Evolutionary conservation across 2,113 vertebrate species (phyloP).

Genomic region (Polyodon spathula): DNA sequence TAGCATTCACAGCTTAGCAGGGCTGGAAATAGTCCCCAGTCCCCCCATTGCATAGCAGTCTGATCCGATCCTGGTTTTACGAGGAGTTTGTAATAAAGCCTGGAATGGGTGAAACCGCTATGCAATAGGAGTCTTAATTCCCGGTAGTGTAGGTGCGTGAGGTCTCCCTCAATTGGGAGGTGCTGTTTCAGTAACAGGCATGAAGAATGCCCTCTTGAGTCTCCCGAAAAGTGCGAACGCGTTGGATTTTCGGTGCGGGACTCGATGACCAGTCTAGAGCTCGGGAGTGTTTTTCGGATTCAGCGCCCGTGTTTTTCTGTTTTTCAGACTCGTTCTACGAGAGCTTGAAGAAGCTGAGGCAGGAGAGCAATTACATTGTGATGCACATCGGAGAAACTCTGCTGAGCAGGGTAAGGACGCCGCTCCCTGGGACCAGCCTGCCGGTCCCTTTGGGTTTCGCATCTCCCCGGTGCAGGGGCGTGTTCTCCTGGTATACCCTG

Average conservation of each 20-base stretch:
- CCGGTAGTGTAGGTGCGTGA: too few species aligned
- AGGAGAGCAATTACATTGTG: slow-evolving; percentile 64
- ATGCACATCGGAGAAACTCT: slow-evolving; percentile 66
- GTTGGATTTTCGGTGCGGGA: background rate
- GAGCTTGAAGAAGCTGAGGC: slow-evolving; percentile 68
- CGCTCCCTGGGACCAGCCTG: background rate
- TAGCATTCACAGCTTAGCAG: too few species aligned
- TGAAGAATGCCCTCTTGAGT: too few species aligned
- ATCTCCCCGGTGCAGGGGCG: background rate
- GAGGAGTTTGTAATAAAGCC: too few species aligned
- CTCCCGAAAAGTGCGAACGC: too few species aligned
- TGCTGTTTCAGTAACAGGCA: too few species aligned
- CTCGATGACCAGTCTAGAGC: background rate
- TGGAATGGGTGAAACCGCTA: too few species aligned
- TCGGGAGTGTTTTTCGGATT: background rate
- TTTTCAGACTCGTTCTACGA: slow-evolving; percentile 70
- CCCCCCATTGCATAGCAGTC: too few species aligned
- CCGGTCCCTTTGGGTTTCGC: background rate
- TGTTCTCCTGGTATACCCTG: background rate
- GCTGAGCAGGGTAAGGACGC: slow-evolving; percentile 62
- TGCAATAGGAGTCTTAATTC: too few species aligned
- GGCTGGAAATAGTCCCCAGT: too few species aligned
- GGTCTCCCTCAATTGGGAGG: too few species aligned
- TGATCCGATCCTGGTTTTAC: too few species aligned
- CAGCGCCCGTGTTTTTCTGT: background rate